Evolutionary conservation across 2,113 vertebrate species (phyloP), one percentile per base, ranked within the genome.

Genomic region (Erinaceus europaeus): DNA sequence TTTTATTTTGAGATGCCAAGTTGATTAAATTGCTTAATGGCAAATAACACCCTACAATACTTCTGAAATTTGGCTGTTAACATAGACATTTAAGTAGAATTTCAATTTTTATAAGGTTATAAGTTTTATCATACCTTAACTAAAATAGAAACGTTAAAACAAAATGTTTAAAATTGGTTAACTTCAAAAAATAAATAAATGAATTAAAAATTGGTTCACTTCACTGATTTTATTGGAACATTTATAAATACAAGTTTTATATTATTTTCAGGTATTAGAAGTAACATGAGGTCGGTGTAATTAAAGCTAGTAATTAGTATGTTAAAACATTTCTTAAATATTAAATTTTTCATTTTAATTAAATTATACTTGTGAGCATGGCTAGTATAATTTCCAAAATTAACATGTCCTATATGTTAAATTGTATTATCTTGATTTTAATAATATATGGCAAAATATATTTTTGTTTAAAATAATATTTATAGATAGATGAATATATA

Each of bases 301-400:
- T 95, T 95, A 95, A 67, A 95, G 80, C 36, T 59, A 73, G 38
- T 93, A 97, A 96, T 93, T 96, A 93, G 57, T 68, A 95, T 89
- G 87, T 59, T 96, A 95, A 95, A 96, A 62, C 48, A 88, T 96
- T 94, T 90, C 81, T 85, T 84, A 93, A 92, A 95, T 95, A 91
- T 78, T 93, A 93, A 25, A 84, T 95, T 97, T 96, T 94, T 79
- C 14, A 87, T 93, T 90, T 95, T 96, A 97, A 97, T 97, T 96
- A 95, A 97, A 95, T 96, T 96, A 38, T 36, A 71, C 84, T 95
- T 97, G 62, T 71, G 95, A 93, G 84, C 86, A 82, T n/a, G 88
- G 82, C 94, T 96, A 91, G 89, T 95, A 93, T 90, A 96, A 76
- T 46, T 73, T 84, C 48, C 42, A 78, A 96, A 96, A 96, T 94